These are phyloP conservation scores for Rhyzopertha dominica DNA, from an alignment of 1,140 invertebrate genomes.

Conservation along the genomic window DNA sequence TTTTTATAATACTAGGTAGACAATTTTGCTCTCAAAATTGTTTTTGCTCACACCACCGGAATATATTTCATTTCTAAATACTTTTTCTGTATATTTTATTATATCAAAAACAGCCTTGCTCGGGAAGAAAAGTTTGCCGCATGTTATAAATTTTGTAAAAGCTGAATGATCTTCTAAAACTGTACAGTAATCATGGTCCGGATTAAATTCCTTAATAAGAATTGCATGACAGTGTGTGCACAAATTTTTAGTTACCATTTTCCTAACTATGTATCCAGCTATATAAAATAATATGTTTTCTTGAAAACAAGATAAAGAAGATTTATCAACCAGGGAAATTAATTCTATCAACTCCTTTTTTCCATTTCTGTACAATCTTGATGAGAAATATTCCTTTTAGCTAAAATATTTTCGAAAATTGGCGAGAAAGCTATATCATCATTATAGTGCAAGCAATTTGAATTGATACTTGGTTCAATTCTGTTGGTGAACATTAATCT, in stretches of 20 bases:
- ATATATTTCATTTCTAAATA: not conserved
- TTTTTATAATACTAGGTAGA: not conserved
- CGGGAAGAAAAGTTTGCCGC: constrained; percentile 8
- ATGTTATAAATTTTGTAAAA: not conserved
- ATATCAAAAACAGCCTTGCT: constrained; percentile 1
- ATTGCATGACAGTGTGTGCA: no score
- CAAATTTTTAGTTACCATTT: constrained; percentile 16
- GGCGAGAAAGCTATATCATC: no score
- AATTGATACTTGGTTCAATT: constrained; percentile 23
- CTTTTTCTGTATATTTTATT: constrained; percentile 4
- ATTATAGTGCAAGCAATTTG: constrained; percentile 19
- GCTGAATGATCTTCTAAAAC: not conserved
- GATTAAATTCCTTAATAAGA: no score
- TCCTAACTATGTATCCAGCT: constrained; percentile 19
- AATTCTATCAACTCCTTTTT: no score
- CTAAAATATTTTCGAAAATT: no score
- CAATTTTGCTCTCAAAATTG: not conserved
- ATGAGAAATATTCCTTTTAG: no score
- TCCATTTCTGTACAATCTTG: no score
- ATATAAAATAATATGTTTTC: constrained; percentile 26
- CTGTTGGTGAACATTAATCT: constrained; percentile 28
- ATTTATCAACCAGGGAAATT: no score
- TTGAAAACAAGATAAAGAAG: constrained; percentile 18
- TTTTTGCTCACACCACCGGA: not conserved
- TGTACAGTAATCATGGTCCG: not conserved